Evolutionary conservation across 1,140 invertebrate species (phyloP), one percentile per base, ranked within the genome.

Genomic region (Drosophila ogumai): DNA sequence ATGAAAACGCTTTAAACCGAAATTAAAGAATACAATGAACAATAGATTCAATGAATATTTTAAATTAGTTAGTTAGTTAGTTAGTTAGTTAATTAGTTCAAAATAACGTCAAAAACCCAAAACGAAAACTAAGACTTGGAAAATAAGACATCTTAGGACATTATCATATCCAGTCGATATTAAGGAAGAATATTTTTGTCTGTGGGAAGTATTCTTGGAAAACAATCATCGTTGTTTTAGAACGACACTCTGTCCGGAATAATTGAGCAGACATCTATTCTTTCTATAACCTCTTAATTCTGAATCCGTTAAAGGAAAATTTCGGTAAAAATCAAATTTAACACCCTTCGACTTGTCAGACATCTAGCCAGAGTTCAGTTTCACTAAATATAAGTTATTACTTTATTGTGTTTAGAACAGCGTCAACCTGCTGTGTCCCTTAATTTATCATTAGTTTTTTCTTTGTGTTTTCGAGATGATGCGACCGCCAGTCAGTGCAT

Each of bases 331-430:
- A 6, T 0, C 5, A 46, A 22, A 44, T 5, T 44, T 13, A 22
- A 22, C 22, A 44, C 10, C 49, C 31, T 54, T 19, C 17, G 50
- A 22, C 49, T 17, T 19, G 31, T 6, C 28, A 25, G 50, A 54
- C 50, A 54, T 19, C 50, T 34, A 54, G 50, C 12, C 12, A 54
- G 50, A 54, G 50, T 49, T n/a, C 15, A 15, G 25, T 49, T n/a
- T 49, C 15, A 7, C 8, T 49, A n/a, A 49, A 31, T 3, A 40
- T 5, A 15, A 40, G 38, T 40, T 7, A 40, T 13, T n/a, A 7
- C 38, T 13, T 40, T 7, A 2, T 40, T 40, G 15, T 9, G 40
- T 17, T 17, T 17, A 0, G 12, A 36, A 43, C 8, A 9, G 3
- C 9, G 3, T 17, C 13, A 38, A 13, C 36, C n/a, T 22, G 19